A percentile compares a stretch with the other conserved stretches of the same genome.
phyloP scores from a whole-genome alignment of 2,888 invertebrate genomes.

The Acleris literana region DNA sequence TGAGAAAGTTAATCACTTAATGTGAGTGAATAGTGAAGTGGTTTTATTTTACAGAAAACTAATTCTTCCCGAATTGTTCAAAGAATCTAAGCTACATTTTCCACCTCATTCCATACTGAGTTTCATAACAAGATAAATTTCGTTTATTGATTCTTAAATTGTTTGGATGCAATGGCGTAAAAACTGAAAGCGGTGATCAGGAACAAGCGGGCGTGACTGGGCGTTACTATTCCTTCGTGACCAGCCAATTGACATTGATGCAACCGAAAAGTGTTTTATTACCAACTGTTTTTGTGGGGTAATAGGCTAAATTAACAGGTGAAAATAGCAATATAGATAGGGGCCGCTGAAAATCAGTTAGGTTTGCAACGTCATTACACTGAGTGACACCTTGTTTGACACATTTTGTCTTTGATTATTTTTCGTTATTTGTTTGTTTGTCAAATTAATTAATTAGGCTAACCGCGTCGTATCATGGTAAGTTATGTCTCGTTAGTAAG shows the following conservation, averaged over 20 bases:
- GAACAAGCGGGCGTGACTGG: slow-evolving; percentile 45
- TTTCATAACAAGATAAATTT: slow-evolving; percentile 1
- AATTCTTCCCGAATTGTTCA: no score
- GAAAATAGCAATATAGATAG: no score
- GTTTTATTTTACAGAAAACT: neutral
- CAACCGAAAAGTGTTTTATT: slow-evolving; percentile 20
- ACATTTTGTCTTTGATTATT: no score
- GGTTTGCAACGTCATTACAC: no score
- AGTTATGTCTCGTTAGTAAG: no score
- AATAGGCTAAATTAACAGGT: neutral
- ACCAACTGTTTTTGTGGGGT: slow-evolving; percentile 4
- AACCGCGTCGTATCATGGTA: no score
- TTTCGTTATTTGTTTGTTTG: no score
- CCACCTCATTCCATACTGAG: neutral
- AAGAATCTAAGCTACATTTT: neutral
- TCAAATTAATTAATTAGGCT: no score
- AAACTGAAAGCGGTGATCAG: slow-evolving; percentile 49
- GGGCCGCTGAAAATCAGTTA: no score
- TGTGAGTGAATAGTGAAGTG: neutral
- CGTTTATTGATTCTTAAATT: slow-evolving; percentile 4
- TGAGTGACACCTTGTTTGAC: no score
- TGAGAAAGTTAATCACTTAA: no score
- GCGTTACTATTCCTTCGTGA: slow-evolving; percentile 46
- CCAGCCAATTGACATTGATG: slow-evolving; percentile 40
- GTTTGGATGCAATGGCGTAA: slow-evolving; percentile 48